Evolutionary conservation across 2,797 vertebrate genomes (phyloP), one percentile per base, ranked within the genome.

Genomic region (Malacoraja senta): DNA sequence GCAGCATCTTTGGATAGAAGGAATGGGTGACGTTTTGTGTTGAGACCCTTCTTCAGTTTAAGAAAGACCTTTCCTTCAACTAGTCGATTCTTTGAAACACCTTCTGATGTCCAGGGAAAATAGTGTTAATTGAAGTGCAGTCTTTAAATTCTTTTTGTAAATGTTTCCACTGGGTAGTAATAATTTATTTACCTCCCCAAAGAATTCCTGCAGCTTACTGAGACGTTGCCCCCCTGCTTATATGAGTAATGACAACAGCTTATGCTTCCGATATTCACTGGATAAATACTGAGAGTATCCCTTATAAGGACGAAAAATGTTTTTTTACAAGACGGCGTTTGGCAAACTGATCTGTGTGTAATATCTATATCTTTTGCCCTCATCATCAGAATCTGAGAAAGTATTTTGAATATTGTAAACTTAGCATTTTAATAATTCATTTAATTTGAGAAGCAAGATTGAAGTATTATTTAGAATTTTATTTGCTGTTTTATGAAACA

Each of bases 201-300:
- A 88, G 84, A 88, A 88, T 88, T 88, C 84, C 84, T 65, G n/a
- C 63, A 68, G 84, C 65, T 68, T 68, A 88, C 61, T 68, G 84
- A 68, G n/a, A 65, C 63, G 35, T 74, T 35, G 63, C 8, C 63
- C 84, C 65, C 32, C 84, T 88, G 84, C 63, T 68, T 35, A 24
- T 68, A 68, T 35, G 61, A 68, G 19, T 88, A 32, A 88, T 88
- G 63, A 88, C 38, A 35, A 88, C 17, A 68, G 19, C 84, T 68
- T 21, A 68, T 88, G 84, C 26, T 32, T 63, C 35, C 35, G 84
- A 0, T 88, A 17, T n/a, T 88, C n/a, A 65, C 32, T 35, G 58
- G 61, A 35, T 13, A 68, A 17, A 35, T 35, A 44, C 29, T 65
- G 32, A 21, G 7, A 63, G 15, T 4, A 88, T 88, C 32, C 61